Evolutionary conservation across 2,888 invertebrate species (phyloP).

Genomic region (Hedychridium roseum): DNA sequence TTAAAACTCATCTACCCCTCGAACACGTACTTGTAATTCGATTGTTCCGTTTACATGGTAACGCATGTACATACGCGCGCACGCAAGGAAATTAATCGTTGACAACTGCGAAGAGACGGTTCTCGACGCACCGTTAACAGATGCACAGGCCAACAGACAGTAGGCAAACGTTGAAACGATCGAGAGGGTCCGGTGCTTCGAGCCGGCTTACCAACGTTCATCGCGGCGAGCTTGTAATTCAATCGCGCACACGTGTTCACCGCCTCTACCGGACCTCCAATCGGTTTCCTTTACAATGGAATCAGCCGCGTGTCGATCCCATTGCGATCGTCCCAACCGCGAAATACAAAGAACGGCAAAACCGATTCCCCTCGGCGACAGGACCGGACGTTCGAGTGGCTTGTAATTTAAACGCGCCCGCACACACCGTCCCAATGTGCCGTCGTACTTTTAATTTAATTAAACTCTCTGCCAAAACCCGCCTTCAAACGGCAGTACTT

Average conservation of each 20-base stretch:
- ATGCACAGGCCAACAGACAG: not conserved
- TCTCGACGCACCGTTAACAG: not conserved
- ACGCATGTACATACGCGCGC: no score
- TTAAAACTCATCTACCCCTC: no score
- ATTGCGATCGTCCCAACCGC: not conserved
- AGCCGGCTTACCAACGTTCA: slow-evolving; percentile 14
- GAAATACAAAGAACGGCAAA: not conserved
- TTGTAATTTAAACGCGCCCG: not conserved
- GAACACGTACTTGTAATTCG: no score
- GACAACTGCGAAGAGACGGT: not conserved
- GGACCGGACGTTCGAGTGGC: not conserved
- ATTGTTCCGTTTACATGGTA: no score
- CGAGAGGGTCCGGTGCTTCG: slow-evolving; percentile 15
- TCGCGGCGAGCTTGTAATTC: slow-evolving; percentile 7
- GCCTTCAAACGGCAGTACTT: no score
- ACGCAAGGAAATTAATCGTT: not conserved
- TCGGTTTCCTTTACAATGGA: not conserved
- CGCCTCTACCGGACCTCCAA: not conserved
- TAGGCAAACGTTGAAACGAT: slow-evolving; percentile 11
- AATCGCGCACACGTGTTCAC: slow-evolving; percentile 25
- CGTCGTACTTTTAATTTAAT: no score
- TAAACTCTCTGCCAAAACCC: no score
- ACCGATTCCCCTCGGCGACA: not conserved
- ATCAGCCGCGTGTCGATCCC: slow-evolving; percentile 1
- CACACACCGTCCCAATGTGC: not conserved